These are phyloP conservation scores for Cephus nigrinus DNA, from an alignment of 2,888 invertebrate genomes.

Conservation along the genomic window DNA sequence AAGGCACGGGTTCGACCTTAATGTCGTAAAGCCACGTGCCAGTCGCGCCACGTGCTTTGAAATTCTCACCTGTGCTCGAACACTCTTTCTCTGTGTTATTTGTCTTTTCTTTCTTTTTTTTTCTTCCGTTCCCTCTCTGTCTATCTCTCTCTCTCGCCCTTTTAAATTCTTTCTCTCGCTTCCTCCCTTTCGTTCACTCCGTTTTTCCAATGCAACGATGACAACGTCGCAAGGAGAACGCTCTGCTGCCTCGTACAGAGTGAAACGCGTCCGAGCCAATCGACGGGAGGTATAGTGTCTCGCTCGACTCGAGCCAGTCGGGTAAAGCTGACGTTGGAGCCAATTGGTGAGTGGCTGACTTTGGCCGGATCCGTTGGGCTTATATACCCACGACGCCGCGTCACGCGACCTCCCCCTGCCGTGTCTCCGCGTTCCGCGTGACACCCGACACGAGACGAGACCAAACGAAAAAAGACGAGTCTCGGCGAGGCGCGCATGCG, in stretches of 20 bases:
- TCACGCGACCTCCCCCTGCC: constrained; percentile 42
- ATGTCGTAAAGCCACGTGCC: background rate
- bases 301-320: background rate
- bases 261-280: background rate
- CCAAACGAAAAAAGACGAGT: background rate
- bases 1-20: constrained; percentile 4
- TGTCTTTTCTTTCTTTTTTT: background rate
- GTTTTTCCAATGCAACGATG: background rate
- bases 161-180: constrained; percentile 6
- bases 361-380: constrained; percentile 38
- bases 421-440: background rate
- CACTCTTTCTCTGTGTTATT: background rate
- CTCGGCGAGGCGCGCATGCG: background rate
- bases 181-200: background rate
- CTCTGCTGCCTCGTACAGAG: background rate
- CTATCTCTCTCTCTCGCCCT: constrained; percentile 15
- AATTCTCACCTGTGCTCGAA: background rate
- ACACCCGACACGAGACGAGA: constrained; percentile 5
- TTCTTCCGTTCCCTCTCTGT: constrained; percentile 3
- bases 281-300: background rate
- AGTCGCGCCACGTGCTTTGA: background rate
- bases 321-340: constrained; percentile 41
- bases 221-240: background rate
- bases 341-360: constrained; percentile 58
- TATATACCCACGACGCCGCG: constrained; percentile 51